Conservation (phyloP, 2,797 vertebrate species). For the Danio jaintianensis region DNA sequence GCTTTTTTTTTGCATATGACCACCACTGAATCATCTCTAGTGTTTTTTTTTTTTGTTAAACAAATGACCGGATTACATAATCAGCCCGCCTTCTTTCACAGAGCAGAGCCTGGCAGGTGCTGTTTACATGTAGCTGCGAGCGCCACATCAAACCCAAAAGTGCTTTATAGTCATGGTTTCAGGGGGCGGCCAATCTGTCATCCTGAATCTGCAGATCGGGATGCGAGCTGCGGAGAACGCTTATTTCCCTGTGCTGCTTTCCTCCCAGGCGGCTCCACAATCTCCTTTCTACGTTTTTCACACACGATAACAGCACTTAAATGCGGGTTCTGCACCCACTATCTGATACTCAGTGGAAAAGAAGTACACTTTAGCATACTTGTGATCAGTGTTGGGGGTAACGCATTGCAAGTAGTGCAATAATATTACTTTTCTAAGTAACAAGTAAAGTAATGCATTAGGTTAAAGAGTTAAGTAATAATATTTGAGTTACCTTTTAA, state of each 20-base stretch:
- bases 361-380: background rate
- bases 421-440: no score
- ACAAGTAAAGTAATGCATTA: no score
- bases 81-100: conserved; percentile 14
- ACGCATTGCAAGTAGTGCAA: no score
- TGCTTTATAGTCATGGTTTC: conserved; percentile 51
- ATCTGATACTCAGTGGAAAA: background rate
- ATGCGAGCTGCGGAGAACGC: no score
- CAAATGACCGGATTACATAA: conserved; percentile 54
- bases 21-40: conserved; percentile 23
- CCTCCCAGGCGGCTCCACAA: conserved; percentile 41
- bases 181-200: conserved; percentile 60
- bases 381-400: no score
- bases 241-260: background rate
- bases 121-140: conserved; percentile 58
- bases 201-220: conserved; percentile 46
- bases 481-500: no score
- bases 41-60: conserved; percentile 57
- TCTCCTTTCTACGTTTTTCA: conserved; percentile 24
- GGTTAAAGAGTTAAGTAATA: no score
- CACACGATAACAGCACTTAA: conserved; percentile 16
- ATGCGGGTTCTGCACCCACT: background rate
- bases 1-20: background rate
- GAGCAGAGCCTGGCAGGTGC: conserved; percentile 48
- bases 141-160: conserved; percentile 46